Conservation (phyloP, 2,797 vertebrate genomes). For the Mycteria americana region DNA sequence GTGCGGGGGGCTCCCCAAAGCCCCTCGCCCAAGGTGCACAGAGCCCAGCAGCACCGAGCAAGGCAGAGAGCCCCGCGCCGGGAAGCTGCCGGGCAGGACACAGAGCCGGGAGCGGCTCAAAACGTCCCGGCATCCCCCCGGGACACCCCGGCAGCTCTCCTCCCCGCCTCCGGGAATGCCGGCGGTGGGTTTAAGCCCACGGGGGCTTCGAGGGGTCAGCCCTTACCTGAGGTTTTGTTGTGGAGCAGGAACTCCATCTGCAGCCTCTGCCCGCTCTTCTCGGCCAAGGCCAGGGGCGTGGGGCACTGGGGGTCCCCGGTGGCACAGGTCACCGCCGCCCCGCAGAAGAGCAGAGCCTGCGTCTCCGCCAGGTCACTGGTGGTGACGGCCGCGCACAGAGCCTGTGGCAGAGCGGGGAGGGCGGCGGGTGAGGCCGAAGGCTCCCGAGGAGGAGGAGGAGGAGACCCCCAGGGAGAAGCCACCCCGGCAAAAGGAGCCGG, state of each 20-base stretch:
- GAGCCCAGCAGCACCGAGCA: background rate
- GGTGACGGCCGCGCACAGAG: conserved; percentile 88
- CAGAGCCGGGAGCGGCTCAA: background rate
- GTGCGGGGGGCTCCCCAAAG: background rate
- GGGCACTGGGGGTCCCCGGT: conserved; percentile 80
- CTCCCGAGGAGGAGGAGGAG: background rate
- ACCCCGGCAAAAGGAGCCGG: background rate
- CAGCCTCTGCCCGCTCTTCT: conserved; percentile 81
- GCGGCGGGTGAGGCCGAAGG: background rate
- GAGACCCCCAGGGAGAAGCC: background rate
- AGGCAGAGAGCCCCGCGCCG: background rate
- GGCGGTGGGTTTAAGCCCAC: background rate
- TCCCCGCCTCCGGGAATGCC: rapidly evolving
- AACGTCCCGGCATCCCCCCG: rapidly evolving
- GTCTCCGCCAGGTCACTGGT: conserved; percentile 91
- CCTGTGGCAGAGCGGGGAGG: conserved; percentile 70
- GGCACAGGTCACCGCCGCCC: conserved; percentile 85
- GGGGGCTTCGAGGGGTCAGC: background rate
- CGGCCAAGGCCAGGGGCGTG: conserved; percentile 81
- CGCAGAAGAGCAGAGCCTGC: conserved; percentile 89
- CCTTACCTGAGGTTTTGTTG: conserved; percentile 87
- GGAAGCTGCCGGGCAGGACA: background rate
- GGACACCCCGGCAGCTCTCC: background rate
- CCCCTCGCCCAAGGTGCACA: rapidly evolving
- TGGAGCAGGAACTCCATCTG: conserved; percentile 90